Evolutionary conservation across 2,113 vertebrate genomes (phyloP).

Genomic region (Semicossyphus pulcher): DNA sequence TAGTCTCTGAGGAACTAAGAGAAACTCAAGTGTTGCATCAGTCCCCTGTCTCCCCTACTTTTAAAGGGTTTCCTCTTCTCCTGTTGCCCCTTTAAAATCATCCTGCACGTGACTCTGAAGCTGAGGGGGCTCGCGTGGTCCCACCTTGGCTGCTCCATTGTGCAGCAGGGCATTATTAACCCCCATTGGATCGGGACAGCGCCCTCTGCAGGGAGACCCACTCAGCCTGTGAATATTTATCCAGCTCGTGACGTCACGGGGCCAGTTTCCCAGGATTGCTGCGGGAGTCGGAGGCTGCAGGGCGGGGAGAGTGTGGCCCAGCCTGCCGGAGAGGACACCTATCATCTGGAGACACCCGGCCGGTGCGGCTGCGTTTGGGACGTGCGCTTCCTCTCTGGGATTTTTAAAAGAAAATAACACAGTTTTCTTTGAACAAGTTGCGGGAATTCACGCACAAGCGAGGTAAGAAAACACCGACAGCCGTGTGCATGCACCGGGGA

Average conservation of each 20-base stretch:
- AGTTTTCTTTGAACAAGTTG: no score
- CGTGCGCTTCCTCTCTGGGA: conserved; percentile 8
- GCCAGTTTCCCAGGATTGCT: conserved; percentile 73
- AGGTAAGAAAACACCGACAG: conserved; percentile 46
- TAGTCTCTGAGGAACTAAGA: no score
- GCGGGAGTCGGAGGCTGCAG: conserved; percentile 71
- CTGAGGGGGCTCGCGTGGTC: not conserved
- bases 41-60: no score
- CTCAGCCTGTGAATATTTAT: not conserved
- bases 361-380: conserved; percentile 19
- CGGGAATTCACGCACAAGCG: not conserved
- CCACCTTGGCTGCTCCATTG: not conserved
- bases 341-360: conserved; percentile 28
- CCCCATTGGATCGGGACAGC: not conserved
- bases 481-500: not conserved
- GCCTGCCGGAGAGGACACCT: conserved; percentile 47
- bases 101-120: not conserved
- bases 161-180: not conserved
- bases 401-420: not conserved
- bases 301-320: conserved; percentile 62
- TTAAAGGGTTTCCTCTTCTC: not conserved
- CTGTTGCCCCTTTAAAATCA: not conserved
- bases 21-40: no score
- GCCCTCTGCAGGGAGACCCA: conserved; percentile 34
- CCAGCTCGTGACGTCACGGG: conserved; percentile 69